Evolutionary conservation across 1,140 invertebrate species (phyloP).

Genomic region (Tetramorium alpestre): DNA sequence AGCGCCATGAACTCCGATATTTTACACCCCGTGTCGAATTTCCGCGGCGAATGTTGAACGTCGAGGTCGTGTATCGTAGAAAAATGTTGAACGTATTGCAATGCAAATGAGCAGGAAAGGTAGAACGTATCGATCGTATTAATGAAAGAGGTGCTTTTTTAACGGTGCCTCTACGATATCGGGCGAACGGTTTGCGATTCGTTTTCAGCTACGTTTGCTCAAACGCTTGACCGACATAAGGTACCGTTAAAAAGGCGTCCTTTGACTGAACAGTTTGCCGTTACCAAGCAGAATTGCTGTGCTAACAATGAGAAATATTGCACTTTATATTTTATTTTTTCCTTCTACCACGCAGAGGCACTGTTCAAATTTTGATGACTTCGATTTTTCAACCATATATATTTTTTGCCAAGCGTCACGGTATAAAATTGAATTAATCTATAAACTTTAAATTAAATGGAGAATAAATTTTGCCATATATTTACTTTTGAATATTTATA

Average conservation of each 20-base stretch:
- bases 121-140: conserved; percentile 45
- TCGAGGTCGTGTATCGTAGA: not conserved
- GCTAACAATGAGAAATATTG: conserved; percentile 17
- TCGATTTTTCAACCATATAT: not conserved
- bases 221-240: conserved; percentile 30
- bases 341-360: not conserved
- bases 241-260: conserved; percentile 36
- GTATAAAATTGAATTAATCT: not conserved
- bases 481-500: not conserved
- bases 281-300: not conserved
- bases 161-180: conserved; percentile 33
- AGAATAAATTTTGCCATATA: not conserved
- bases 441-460: not conserved
- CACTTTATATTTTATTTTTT: not conserved
- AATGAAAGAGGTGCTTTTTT: conserved; percentile 47
- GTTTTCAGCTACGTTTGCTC: conserved; percentile 36
- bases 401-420: not conserved
- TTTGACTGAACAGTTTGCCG: conserved; percentile 3
- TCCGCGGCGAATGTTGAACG: conserved; percentile 30
- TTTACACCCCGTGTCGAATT: conserved; percentile 6
- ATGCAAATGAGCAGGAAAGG: conserved; percentile 18
- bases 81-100: conserved; percentile 26
- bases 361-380: not conserved
- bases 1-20: conserved; percentile 4
- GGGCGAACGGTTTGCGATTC: conserved; percentile 11